phyloP scores from a whole-genome alignment of 2,888 invertebrate species.

The Sepioteuthis lessoniana region DNA sequence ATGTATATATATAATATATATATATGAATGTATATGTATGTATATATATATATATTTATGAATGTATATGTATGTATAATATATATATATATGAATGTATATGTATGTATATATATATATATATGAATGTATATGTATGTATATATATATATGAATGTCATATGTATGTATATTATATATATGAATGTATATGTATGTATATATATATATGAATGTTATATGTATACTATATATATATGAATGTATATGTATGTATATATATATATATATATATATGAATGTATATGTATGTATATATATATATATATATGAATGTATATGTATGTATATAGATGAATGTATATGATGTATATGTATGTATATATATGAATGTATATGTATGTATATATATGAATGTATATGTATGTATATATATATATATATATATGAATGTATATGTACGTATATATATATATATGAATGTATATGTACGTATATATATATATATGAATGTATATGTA shows the following conservation, averaged over 20 bases:
- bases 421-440: not conserved
- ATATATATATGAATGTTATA: too few relatives aligned
- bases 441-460: not conserved
- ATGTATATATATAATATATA: too few relatives aligned
- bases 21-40: too few relatives aligned
- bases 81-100: too few relatives aligned
- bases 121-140: too few relatives aligned
- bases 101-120: too few relatives aligned
- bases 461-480: not conserved
- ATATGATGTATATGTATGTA: not conserved
- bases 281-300: conserved; percentile 8
- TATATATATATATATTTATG: too few relatives aligned
- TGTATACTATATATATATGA: too few relatives aligned
- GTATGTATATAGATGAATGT: too few relatives aligned
- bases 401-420: conserved; percentile 15
- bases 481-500: not conserved
- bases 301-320: not conserved
- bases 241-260: conserved; percentile 34
- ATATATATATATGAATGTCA: too few relatives aligned
- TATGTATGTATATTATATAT: too few relatives aligned
- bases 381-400: not conserved
- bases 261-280: not conserved
- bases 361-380: not conserved
- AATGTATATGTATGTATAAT: too few relatives aligned
- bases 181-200: not conserved